Base-by-base conservation (phyloP, 1,140 invertebrate genomes). In the Drosophila pallidifrons region DNA sequence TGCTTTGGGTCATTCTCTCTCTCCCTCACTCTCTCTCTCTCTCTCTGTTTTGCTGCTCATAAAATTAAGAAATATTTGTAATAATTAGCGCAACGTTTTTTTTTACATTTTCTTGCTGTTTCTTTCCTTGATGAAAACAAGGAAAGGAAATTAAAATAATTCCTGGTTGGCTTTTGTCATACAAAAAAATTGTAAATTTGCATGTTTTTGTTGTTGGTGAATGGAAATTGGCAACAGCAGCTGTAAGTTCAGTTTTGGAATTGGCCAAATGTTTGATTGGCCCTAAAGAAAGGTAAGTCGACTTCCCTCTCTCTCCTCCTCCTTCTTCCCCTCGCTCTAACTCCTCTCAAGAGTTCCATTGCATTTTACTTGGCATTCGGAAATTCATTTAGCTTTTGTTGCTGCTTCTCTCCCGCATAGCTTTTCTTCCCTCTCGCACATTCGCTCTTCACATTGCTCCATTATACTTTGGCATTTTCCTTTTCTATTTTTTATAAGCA, bases 41-140 rank as follows among this genome's bases (percentile, higher is more conserved):
- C 20, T 25, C 58, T 58, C 30, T n/a, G n/a, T n/a, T n/a, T 65
- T 60, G 41, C 67, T 63, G 68, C 67, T 77, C 79, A 74, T 87
- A 88, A 82, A 88, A 88, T 80, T 69, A 88, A 75, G 74, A 88
- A 88, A 77, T 88, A 88, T 87, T 78, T 88, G 83, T 83, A 80
- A 83, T 88, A 83, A 87, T 87, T 87, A 78, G 80, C 67, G 66
- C 55, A 70, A 75, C 45, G 67, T 65, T 32, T 55, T 59, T n/a
- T 75, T 69, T 75, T 32, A 25, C 35, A 3, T 38, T 58, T 69
- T 59, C 69, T 54, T 54, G 47, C 46, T 68, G 54, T 65, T 46
- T 57, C 59, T 68, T 68, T 30, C 7, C 25, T n/a, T 52, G 8
- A 20, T 41, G 43, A 58, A 66, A 5, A 25, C 20, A 52, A 16